Conservation (phyloP, 2,113 vertebrate genomes). For the Edolisoma coerulescens region DNA sequence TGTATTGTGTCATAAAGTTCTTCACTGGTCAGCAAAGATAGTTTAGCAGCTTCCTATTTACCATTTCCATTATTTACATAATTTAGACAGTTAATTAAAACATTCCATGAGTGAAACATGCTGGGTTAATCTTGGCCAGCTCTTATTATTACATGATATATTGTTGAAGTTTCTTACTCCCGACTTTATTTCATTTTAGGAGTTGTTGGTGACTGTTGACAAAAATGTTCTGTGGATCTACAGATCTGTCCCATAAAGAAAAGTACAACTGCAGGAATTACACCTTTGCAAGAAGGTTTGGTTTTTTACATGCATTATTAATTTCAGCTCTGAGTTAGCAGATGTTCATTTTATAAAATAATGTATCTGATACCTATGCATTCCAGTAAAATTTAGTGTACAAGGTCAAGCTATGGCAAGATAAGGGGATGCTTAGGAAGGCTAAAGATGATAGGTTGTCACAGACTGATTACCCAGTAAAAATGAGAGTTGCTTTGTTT, state of each 20-base stretch:
- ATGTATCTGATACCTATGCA: background rate
- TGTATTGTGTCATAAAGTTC: background rate
- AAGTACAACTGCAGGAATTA: background rate
- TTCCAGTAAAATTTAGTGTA: background rate
- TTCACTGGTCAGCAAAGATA: background rate
- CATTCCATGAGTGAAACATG: background rate
- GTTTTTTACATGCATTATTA: background rate
- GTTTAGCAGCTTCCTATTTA: background rate
- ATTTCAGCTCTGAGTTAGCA: background rate
- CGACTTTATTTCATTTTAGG: background rate
- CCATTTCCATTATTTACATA: background rate
- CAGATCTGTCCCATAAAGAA: background rate
- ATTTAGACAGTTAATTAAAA: background rate
- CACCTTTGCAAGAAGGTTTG: background rate
- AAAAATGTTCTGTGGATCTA: background rate
- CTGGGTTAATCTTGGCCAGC: background rate
- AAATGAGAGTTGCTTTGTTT: background rate
- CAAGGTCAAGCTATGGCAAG: background rate
- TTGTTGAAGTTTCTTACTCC: background rate
- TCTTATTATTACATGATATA: background rate
- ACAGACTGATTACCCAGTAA: background rate
- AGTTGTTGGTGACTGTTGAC: background rate
- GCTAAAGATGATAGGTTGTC: background rate
- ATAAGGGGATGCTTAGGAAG: background rate
- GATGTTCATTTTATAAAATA: background rate